These are phyloP conservation scores for Australoheros facetus DNA, from an alignment of 2,797 vertebrate genomes.

Conservation along the genomic window DNA sequence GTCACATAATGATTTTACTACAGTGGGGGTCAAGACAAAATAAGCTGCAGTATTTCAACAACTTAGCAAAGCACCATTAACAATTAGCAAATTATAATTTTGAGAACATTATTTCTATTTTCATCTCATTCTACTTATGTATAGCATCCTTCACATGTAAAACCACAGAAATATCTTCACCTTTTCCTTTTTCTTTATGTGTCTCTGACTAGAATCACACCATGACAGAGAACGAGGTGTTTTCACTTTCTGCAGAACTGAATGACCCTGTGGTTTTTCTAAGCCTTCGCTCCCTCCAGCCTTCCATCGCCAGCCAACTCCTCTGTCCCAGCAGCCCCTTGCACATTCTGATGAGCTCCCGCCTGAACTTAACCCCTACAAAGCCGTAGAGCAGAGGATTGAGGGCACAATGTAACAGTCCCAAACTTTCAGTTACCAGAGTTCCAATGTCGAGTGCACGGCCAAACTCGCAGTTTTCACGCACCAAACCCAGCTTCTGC, in stretches of 20 bases:
- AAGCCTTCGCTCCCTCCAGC: constrained; percentile 47
- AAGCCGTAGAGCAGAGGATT: constrained; percentile 88
- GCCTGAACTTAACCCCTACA: constrained; percentile 85
- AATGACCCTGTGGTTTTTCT: constrained; percentile 58
- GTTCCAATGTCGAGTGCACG: constrained; percentile 77
- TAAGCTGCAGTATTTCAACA: constrained; percentile 7
- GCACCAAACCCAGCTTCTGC: constrained; percentile 57
- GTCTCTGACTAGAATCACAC: constrained; percentile 47
- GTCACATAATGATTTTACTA: background rate
- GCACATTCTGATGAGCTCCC: constrained; percentile 78
- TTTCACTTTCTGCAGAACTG: constrained; percentile 80
- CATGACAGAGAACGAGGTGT: constrained; percentile 81
- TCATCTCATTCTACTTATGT: background rate
- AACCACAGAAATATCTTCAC: background rate
- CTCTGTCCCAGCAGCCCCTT: constrained; percentile 70
- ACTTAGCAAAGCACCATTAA: constrained; percentile 12
- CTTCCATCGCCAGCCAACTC: constrained; percentile 50
- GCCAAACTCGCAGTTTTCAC: constrained; percentile 61
- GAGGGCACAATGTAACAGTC: constrained; percentile 83
- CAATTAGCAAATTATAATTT: background rate
- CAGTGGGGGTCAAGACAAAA: background rate
- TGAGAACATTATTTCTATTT: constrained; percentile 29
- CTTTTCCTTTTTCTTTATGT: background rate
- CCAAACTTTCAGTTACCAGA: constrained; percentile 80
- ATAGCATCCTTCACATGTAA: too few relatives aligned